Base-by-base conservation (phyloP, 2,797 vertebrate species). In the Tokudaia muenninki region DNA sequence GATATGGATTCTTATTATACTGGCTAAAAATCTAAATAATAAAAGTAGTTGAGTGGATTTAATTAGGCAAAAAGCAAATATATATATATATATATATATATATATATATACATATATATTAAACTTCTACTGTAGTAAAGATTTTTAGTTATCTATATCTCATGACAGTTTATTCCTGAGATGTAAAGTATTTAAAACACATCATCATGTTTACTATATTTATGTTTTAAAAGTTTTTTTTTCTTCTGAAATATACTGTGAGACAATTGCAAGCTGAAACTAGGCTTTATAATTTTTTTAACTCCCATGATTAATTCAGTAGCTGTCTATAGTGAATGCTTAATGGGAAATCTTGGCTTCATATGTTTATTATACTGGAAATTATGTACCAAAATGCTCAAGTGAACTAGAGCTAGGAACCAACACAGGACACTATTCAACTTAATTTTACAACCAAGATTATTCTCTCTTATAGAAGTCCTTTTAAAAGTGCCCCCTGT, bases 181-280 rank as follows among this genome's bases (percentile, higher is more conserved):
- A 47, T 72, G 89, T 81, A 75, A 92, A 92, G 91, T 97, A 95
- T 79, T 95, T 72, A 95, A 91, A 89, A 44, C 3, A 21, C 14
- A 91, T 83, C 65, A 70, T 0, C 12, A 86, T 90, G 12, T 21
- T 94, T 83, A 41, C 2, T 94, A 92, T 91, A 57, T 72, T 93
- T 95, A 67, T 52, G 59, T 37, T 89, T 52, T 2, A 52, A 52
- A 52, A 52, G 13, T 13, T 52, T 52, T 52, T 52, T 52, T 52
- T 4, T 74, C 77, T 84, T 94, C 31, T n/a, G 47, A 84, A 95
- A 90, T 63, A 81, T 14, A 93, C 88, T 47, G 11, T 77, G 61
- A 80, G 44, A 81, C 83, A 61, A 19, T 88, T 80, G n/a, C 6
- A 94, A n/a, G n/a, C n/a, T 78, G 72, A 94, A 37, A 78, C 47